Evolutionary conservation across 1,140 invertebrate genomes (phyloP).

Genomic region (Drosophila mayri): DNA sequence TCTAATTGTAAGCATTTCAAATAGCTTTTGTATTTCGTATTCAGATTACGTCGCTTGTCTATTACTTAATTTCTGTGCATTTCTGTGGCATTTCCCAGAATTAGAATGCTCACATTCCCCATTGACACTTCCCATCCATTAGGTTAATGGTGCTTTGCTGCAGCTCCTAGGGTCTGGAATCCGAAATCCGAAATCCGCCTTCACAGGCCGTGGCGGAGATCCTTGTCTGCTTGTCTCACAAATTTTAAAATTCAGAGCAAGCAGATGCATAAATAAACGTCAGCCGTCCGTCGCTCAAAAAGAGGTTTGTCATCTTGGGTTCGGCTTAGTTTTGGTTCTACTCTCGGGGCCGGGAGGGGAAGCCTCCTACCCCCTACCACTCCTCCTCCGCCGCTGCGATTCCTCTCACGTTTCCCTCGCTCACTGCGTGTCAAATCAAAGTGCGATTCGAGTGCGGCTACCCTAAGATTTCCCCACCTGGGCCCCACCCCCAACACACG

Average conservation of each 20-base stretch:
- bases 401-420: slow-evolving; percentile 42
- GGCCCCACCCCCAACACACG: slow-evolving; percentile 18
- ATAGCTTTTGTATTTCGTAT: slow-evolving; percentile 9
- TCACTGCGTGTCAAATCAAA: slow-evolving; percentile 51
- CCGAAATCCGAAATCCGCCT: neutral
- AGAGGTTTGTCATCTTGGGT: slow-evolving; percentile 16
- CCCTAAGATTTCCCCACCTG: slow-evolving; percentile 7
- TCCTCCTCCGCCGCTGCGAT: slow-evolving; percentile 1
- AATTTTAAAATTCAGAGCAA: slow-evolving; percentile 49
- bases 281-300: slow-evolving; percentile 26
- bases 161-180: slow-evolving; percentile 3
- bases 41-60: slow-evolving; percentile 8
- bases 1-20: neutral
- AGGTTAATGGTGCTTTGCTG: slow-evolving; percentile 5
- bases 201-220: neutral
- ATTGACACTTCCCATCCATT: slow-evolving; percentile 20
- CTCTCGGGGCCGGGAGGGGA: neutral
- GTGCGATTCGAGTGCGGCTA: slow-evolving; percentile 33
- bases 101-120: slow-evolving; percentile 4
- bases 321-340: slow-evolving; percentile 21
- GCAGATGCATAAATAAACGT: slow-evolving; percentile 46
- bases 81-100: slow-evolving; percentile 27
- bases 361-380: neutral
- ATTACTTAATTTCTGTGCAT: slow-evolving; percentile 35
- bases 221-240: slow-evolving; percentile 8